Percentiles rank a stretch among this genome's conserved stretches.
phyloP scores from a whole-genome alignment of 2,888 invertebrate genomes.

The Mesoligia furuncula region DNA sequence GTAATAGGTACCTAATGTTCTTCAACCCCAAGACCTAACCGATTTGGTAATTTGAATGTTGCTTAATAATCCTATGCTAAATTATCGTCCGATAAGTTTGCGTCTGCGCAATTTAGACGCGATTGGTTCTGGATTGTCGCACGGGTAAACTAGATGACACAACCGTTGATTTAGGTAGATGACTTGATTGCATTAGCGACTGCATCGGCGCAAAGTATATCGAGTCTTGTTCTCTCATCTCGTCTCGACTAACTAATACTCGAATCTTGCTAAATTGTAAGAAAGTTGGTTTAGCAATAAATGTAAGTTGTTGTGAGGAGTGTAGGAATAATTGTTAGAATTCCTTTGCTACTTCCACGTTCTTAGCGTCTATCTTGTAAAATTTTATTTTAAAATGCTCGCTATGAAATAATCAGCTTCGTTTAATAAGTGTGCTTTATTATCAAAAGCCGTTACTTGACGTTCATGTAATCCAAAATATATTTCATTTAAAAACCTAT shows the following conservation, averaged over 20 bases:
- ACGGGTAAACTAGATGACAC: constrained; percentile 41
- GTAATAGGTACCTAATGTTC: constrained; percentile 35
- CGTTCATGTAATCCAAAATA: constrained; percentile 61
- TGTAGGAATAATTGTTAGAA: constrained; percentile 66
- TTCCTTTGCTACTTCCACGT: constrained; percentile 71
- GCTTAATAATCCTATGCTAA: constrained; percentile 29
- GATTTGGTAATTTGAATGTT: constrained; percentile 25
- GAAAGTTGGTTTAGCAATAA: constrained; percentile 67
- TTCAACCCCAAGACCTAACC: constrained; percentile 22
- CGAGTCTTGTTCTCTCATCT: constrained; percentile 57
- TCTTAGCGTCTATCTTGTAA: constrained; percentile 61
- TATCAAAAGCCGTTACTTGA: constrained; percentile 53
- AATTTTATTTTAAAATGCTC: constrained; percentile 53
- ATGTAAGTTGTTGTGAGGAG: constrained; percentile 68
- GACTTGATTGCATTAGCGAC: constrained; percentile 45
- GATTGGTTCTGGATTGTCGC: constrained; percentile 40
- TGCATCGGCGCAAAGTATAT: constrained; percentile 52
- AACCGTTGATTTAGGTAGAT: constrained; percentile 38
- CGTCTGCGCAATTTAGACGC: constrained; percentile 43
- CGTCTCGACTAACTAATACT: constrained; percentile 69
- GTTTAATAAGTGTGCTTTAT: constrained; percentile 60
- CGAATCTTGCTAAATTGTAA: constrained; percentile 69
- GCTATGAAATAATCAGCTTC: constrained; percentile 62
- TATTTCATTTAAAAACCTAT: constrained; percentile 62
- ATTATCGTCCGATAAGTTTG: constrained; percentile 40